Conservation (phyloP, 53 echinoderm and acorn worm genomes). For the Holothuria scabra region DNA sequence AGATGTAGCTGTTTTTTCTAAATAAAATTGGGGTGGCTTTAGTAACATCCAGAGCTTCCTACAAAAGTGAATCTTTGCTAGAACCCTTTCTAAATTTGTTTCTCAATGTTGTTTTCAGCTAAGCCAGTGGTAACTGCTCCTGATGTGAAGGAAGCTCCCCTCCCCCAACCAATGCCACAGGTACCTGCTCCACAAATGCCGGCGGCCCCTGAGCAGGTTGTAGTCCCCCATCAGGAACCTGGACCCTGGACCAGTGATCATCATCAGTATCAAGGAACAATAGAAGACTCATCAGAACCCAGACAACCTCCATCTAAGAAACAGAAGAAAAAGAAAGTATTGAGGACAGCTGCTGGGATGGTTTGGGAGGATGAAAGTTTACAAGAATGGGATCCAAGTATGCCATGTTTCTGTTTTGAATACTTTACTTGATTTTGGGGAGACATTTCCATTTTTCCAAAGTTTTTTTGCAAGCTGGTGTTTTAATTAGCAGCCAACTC, state of each 20-base stretch:
- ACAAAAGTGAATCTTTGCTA: too few species aligned
- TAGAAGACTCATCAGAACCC: not conserved
- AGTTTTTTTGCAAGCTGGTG: too few species aligned
- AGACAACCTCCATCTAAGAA: conserved; percentile 65
- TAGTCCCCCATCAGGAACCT: conserved; percentile 7
- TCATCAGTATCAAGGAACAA: not conserved
- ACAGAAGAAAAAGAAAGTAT: conserved; percentile 84
- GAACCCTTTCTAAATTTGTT: too few species aligned
- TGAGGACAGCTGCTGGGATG: conserved; percentile 81
- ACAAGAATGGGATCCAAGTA: conserved; percentile 89
- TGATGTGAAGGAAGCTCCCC: conserved; percentile 3
- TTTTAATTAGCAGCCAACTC: too few species aligned
- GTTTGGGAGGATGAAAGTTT: conserved; percentile 95
- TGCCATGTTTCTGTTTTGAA: conserved; percentile 32
- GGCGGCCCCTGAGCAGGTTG: not conserved
- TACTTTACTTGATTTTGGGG: too few species aligned
- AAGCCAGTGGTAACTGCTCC: not conserved
- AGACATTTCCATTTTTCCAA: too few species aligned
- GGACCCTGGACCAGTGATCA: not conserved
- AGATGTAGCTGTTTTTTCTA: too few species aligned
- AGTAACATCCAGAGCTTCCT: too few species aligned
- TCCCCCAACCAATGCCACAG: not conserved
- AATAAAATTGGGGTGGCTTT: too few species aligned
- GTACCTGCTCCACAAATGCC: not conserved
- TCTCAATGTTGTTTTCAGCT: too few species aligned